Evolutionary conservation across 2,113 vertebrate genomes (phyloP).

Genomic region (Rhea americana): DNA sequence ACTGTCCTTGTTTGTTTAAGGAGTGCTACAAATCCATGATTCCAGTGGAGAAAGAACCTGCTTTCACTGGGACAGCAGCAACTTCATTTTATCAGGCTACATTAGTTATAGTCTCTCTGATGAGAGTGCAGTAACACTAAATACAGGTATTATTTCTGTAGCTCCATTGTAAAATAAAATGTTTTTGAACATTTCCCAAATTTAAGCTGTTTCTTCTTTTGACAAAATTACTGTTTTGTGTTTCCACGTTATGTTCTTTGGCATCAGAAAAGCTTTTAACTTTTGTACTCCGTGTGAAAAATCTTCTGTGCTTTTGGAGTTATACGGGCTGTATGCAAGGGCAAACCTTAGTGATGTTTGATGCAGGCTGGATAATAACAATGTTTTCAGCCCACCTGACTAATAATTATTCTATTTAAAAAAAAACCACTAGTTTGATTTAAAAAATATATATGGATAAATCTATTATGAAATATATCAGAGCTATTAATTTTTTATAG

Average conservation of each 20-base stretch:
- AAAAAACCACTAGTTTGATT: neutral
- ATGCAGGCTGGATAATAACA: no score
- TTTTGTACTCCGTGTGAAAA: neutral
- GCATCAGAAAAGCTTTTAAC: neutral
- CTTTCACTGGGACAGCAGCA: neutral
- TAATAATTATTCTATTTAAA: neutral
- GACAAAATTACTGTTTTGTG: fast-evolving
- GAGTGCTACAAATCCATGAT: neutral
- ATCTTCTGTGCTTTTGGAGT: neutral
- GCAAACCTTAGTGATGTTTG: neutral
- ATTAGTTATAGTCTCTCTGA: neutral
- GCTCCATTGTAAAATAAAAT: neutral
- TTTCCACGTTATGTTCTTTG: neutral
- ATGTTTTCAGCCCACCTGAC: neutral
- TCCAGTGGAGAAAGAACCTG: neutral
- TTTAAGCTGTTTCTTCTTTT: neutral
- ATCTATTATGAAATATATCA: neutral
- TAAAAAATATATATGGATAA: neutral
- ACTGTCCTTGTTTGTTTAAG: neutral
- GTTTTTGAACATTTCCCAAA: neutral
- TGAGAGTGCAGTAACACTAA: neutral
- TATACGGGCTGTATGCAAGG: neutral
- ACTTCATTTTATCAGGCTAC: neutral
- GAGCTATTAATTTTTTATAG: neutral
- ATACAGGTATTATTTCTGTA: neutral